Conservation (phyloP, 1,140 invertebrate species). For the Diplogasteroides magnus region DNA sequence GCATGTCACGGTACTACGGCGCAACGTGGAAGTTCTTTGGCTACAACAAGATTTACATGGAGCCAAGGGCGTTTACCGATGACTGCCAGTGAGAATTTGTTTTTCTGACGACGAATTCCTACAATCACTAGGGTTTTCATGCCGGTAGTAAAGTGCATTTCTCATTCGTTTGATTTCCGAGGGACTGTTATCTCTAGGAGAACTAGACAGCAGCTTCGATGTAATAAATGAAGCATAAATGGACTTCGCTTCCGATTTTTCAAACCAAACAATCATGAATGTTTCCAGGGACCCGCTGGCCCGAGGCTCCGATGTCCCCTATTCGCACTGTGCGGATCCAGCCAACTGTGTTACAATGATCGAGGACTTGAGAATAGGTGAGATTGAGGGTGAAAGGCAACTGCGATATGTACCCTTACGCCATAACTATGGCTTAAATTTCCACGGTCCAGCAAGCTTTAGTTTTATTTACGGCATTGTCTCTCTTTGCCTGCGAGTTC, state of each 20-base stretch:
- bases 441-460: no score
- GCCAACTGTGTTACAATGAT: slow-evolving; percentile 41
- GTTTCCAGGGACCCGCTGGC: slow-evolving; percentile 32
- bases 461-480: no score
- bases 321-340: slow-evolving; percentile 34
- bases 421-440: no score
- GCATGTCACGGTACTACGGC: slow-evolving; percentile 47
- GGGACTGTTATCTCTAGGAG: background rate
- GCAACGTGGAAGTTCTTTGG: slow-evolving; percentile 47
- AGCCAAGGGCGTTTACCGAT: slow-evolving; percentile 42
- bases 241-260: background rate
- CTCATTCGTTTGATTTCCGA: no score
- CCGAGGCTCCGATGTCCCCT: slow-evolving; percentile 39
- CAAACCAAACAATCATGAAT: background rate
- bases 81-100: slow-evolving; percentile 28
- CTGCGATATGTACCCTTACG: no score
- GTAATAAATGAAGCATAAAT: background rate
- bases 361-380: slow-evolving; percentile 43
- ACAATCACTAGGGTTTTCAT: background rate
- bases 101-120: background rate
- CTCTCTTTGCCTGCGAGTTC: no score
- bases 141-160: no score
- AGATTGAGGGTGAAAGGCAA: no score
- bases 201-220: background rate
- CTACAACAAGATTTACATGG: slow-evolving; percentile 41